Conservation (phyloP, 2,797 vertebrate genomes). For the Euthynnus affinis region DNA sequence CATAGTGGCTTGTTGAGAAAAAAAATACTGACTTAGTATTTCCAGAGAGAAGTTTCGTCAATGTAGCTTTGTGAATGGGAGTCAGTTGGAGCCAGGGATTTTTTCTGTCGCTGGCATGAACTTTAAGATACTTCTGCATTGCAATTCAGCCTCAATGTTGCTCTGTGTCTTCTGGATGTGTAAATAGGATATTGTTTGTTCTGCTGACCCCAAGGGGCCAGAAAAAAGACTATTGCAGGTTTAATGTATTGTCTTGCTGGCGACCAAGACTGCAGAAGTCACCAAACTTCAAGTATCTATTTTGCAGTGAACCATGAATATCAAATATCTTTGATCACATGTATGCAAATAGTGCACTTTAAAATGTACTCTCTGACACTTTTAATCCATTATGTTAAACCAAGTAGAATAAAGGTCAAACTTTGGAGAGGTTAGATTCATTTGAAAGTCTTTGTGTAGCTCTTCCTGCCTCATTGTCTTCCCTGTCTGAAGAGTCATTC, state of each 20-base stretch:
- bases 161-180: too few species aligned
- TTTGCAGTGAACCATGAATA: background rate
- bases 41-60: too few species aligned
- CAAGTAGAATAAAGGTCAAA: background rate
- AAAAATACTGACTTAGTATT: too few species aligned
- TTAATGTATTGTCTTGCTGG: background rate
- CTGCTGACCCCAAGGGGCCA: background rate
- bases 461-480: background rate
- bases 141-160: too few species aligned
- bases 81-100: too few species aligned
- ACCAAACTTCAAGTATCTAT: background rate
- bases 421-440: background rate
- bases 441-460: slow-evolving; percentile 17
- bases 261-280: background rate
- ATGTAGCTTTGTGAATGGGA: too few species aligned
- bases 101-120: too few species aligned
- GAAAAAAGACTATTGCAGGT: background rate
- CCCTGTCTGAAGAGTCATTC: background rate
- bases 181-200: background rate
- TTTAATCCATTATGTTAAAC: background rate
- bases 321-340: slow-evolving; percentile 9
- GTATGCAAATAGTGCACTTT: background rate
- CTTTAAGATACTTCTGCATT: too few species aligned
- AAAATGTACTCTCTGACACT: background rate
- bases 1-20: too few species aligned